Evolutionary conservation across 1,140 invertebrate species (phyloP), one percentile per base, ranked within the genome.

Genomic region (Cataglyphis hispanica): DNA sequence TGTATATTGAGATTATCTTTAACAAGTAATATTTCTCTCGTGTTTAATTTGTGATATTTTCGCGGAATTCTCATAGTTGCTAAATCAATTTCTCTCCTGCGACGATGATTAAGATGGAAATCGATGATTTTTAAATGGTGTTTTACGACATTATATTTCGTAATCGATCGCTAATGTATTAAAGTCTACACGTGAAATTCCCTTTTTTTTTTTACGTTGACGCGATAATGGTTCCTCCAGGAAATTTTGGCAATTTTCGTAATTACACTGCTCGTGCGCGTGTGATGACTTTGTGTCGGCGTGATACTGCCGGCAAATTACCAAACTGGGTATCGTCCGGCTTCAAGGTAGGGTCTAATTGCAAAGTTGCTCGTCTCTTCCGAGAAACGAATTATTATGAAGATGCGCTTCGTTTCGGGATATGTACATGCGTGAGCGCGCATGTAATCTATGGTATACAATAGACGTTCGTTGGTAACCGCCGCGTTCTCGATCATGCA

Each of bases 351-450:
- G 46, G 69, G 75, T 86, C 85, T 84, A 86, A 87, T 84, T 80
- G 76, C 31, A 43, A 89, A 89, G 66, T 46, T 56, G 76, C 69
- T 87, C 78, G 70, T 61, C 63, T 72, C 74, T 89, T 89, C 85
- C 85, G 66, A 86, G 88, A 89, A 89, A 63, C 80, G 61, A 84
- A 87, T 90, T 86, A 89, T 90, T 89, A 90, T 77, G 88, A 74
- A 84, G 87, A 89, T 89, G 60, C 66, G 67, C 60, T 53, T 61
- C 67, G 72, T 56, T 56, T 78, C 40, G 63, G 34, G 27, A 80
- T 69, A n/a, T 25, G 40, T 46, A 13, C 1, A 2, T 31, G 16
- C 31, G 31, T 31, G 31, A 31, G 31, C 60, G 43, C 27, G 31
- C 40, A 56, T 34, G 25, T 50, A 50, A 50, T 50, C 46, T 16